Evolutionary conservation across 2,888 invertebrate genomes (phyloP).

Genomic region (Stenchaetothrips biformis): DNA sequence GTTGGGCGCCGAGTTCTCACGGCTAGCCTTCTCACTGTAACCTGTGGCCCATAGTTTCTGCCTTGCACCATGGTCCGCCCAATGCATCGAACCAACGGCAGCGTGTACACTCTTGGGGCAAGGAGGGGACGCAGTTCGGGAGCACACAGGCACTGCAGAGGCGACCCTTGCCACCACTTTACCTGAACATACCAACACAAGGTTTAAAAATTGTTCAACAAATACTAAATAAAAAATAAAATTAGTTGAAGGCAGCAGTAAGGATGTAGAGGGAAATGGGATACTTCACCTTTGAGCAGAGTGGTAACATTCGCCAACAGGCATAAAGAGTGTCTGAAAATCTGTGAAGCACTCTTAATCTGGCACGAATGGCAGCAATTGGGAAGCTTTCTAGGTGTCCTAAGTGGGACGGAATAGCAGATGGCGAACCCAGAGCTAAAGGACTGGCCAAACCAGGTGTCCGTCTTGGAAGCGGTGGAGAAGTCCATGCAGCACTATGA

Average conservation of each 20-base stretch:
- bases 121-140: slow-evolving; percentile 52
- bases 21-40: slow-evolving; percentile 56
- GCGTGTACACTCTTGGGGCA: slow-evolving; percentile 56
- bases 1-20: slow-evolving; percentile 51
- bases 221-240: background rate
- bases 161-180: slow-evolving; percentile 44
- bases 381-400: slow-evolving; percentile 51
- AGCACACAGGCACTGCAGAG: slow-evolving; percentile 47
- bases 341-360: slow-evolving; percentile 55
- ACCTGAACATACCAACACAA: background rate
- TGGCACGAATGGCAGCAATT: slow-evolving; percentile 51
- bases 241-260: slow-evolving; percentile 7
- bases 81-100: slow-evolving; percentile 58
- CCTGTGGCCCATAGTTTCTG: slow-evolving; percentile 60
- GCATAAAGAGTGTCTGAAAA: slow-evolving; percentile 59
- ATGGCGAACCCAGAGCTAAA: slow-evolving; percentile 51
- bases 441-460: slow-evolving; percentile 49
- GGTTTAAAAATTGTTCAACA: no score
- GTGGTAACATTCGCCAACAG: slow-evolving; percentile 54
- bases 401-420: slow-evolving; percentile 55
- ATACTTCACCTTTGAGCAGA: slow-evolving; percentile 45
- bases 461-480: slow-evolving; percentile 50
- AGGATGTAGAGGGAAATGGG: background rate
- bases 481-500: slow-evolving; percentile 61
- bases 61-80: slow-evolving; percentile 64